These are phyloP conservation scores for Rhagoletis pomonella DNA, from an alignment of 1,140 invertebrate species.

Conservation along the genomic window DNA sequence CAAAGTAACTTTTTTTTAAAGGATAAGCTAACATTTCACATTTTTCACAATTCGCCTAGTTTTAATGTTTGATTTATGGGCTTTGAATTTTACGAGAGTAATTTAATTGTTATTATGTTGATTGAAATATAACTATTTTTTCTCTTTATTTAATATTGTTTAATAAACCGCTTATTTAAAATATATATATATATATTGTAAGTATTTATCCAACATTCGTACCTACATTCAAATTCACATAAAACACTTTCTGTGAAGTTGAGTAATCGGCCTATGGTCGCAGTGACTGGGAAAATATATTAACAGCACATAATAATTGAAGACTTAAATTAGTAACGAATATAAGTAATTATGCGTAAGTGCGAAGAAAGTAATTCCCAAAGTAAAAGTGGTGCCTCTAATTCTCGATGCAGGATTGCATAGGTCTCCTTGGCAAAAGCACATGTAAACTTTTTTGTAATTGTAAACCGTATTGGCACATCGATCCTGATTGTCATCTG, in stretches of 20 bases:
- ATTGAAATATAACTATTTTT: slow-evolving; percentile 38
- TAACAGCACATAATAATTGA: neutral
- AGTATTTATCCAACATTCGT: no score
- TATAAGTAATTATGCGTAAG: neutral
- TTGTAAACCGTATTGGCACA: slow-evolving; percentile 89
- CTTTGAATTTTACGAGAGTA: neutral
- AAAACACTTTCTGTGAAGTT: no score
- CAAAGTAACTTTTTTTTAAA: neutral
- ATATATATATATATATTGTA: neutral
- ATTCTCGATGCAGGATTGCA: neutral
- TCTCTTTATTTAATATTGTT: neutral
- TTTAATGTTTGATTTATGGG: neutral
- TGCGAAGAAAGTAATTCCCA: slow-evolving; percentile 78
- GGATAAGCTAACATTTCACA: neutral
- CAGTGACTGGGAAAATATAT: no score
- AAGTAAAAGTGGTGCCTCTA: slow-evolving; percentile 69
- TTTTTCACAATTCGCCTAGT: neutral
- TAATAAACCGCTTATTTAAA: neutral
- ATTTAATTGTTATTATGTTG: neutral
- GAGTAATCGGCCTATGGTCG: no score
- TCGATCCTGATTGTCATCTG: slow-evolving; percentile 89
- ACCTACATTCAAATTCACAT: no score
- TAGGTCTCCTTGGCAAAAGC: slow-evolving; percentile 90
- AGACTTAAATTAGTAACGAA: neutral
- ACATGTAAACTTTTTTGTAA: slow-evolving; percentile 90